Evolutionary conservation across 2,888 invertebrate species (phyloP).

Genomic region (Xestia sexstrigata): DNA sequence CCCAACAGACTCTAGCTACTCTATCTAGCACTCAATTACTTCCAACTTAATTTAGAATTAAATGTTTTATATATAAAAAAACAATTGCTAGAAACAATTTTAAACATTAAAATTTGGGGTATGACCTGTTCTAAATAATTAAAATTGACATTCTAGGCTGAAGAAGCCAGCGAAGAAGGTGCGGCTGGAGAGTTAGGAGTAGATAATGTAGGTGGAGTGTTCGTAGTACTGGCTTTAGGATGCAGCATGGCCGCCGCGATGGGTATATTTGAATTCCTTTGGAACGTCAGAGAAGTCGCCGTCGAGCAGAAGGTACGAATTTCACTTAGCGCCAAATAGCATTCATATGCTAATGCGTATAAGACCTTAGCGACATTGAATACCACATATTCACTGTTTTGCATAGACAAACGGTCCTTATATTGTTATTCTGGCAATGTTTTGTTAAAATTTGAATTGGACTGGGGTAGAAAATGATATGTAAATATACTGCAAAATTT

Average conservation of each 20-base stretch:
- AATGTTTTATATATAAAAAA: not conserved
- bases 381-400: slow-evolving; percentile 33
- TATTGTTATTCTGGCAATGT: slow-evolving; percentile 28
- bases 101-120: not conserved
- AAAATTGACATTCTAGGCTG: slow-evolving; percentile 67
- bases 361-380: slow-evolving; percentile 32
- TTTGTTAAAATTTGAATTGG: slow-evolving; percentile 13
- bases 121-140: not conserved
- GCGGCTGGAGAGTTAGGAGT: slow-evolving; percentile 92
- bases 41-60: not conserved
- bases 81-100: not conserved
- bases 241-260: slow-evolving; percentile 93
- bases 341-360: slow-evolving; percentile 49
- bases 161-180: slow-evolving; percentile 80
- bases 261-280: slow-evolving; percentile 96
- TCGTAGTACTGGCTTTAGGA: slow-evolving; percentile 95
- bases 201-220: slow-evolving; percentile 97
- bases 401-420: slow-evolving; percentile 22
- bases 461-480: not conserved
- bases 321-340: slow-evolving; percentile 46
- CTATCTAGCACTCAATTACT: not conserved
- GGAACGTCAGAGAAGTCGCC: slow-evolving; percentile 96
- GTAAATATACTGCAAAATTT: not conserved
- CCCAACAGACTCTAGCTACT: not conserved
- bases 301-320: slow-evolving; percentile 93